Evolutionary conservation across 2,113 vertebrate species (phyloP), one percentile per base, ranked within the genome.

Genomic region (Xiphorhynchus elegans): DNA sequence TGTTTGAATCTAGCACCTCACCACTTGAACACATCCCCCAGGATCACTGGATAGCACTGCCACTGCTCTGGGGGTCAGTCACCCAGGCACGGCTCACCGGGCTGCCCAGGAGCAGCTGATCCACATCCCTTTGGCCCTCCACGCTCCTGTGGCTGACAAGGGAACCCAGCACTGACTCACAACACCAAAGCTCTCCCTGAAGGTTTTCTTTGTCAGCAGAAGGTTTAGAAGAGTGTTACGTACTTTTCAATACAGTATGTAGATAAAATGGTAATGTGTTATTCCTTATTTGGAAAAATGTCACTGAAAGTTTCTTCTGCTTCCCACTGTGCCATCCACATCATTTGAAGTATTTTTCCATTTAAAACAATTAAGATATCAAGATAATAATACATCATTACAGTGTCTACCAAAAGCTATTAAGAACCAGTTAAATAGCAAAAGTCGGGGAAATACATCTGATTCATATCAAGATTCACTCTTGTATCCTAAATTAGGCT

Each of bases 351-450:
- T 26, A 75, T 83, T 85, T 26, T 87, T 62, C 39, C 29, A 68
- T 83, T 93, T 85, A 87, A 79, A 87, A 76, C 46, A 75, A 89
- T 79, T 89, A 93, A 46, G 42, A 33, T 53, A 84, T 46, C 58
- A 89, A 89, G 73, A 46, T 76, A 91, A 74, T 0, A 89, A 37
- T 12, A 79, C 40, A n/a, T 67, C 85, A 87, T 93, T 83, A 81
- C 33, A 76, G 40, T 58, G 26, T 81, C 89, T 94, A 89, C 40
- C 37, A 76, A n/a, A 82, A 89, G 56, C 44, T 84, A 87, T 60
- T 78, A 84, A 79, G 77, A 82, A 79, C 5, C 20, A 87, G 50
- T 16, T 56, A 83, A 91, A 84, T 1, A 72, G 19, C 29, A 94
- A 72, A 84, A 89, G 28, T 28, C 66, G 73, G 20, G 29, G 37